Base-by-base conservation (phyloP, 1,140 invertebrate species). In the Cheumatopsyche charites region DNA sequence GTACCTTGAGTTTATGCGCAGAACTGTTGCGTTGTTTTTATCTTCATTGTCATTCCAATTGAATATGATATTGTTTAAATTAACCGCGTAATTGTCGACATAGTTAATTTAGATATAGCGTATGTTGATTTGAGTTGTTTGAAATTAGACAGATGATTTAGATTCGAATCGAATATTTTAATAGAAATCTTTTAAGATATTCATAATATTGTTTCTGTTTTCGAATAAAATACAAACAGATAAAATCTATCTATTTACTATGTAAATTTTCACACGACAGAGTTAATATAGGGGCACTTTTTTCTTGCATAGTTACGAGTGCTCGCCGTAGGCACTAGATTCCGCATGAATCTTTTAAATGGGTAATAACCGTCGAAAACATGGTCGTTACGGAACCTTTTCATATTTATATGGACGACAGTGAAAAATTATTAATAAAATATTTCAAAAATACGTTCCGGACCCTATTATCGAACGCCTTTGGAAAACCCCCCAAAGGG, bases 321-420 rank as follows among this genome's bases (percentile, higher is more conserved):
- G 13, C 3, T 21, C 23, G 55, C 55, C 21, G 55, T 23, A 58
- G 55, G 55, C 55, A 58, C 55, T 58, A 58, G 55, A 19, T 58
- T 23, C 23, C 12, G 25, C 55, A 58, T 58, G 55, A 58, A 58
- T 58, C 55, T 58, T 58, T 58, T 17, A 58, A 58, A 58, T 58
- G 55, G 55, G 55, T 58, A 58, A 58, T 58, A 58, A 58, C 55
- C 17, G 55, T 58, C 55, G 55, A 58, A 58, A 58, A 58, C 55
- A 58, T 58, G 55, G 55, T 19, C 55, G 23, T 58, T 58, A 58
- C 55, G 21, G 21, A 58, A 13, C 29, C 29, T 36, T 36, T 36
- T 36, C 29, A 36, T 36, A 36, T 36, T 36, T 36, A 36, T 36
- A 36, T 9, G 29, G 9, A 36, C 29, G 29, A 3, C 29, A 36